Percentiles rank a stretch among this genome's conserved stretches.
These are phyloP conservation scores for Empis livida DNA, from an alignment of 2,888 invertebrate species.

Conservation along the genomic window DNA sequence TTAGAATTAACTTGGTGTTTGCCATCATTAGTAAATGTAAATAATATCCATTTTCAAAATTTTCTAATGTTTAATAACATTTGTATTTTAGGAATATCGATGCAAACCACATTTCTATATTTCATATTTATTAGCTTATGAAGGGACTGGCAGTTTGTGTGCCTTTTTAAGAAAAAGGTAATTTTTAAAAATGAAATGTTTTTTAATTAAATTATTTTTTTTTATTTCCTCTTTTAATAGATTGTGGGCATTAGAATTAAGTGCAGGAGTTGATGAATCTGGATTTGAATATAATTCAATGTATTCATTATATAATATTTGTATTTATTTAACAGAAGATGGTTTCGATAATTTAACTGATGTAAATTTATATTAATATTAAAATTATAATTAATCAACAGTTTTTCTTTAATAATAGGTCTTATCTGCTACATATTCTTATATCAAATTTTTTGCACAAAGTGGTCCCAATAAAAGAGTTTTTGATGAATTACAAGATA, in stretches of 20 bases:
- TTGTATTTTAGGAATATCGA: conserved; percentile 24
- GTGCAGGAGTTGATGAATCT: conserved; percentile 56
- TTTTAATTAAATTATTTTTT: neutral
- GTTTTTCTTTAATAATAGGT: conserved; percentile 45
- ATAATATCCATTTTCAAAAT: neutral
- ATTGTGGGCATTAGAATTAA: conserved; percentile 62
- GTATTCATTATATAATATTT: conserved; percentile 60
- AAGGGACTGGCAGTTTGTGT: conserved; percentile 73
- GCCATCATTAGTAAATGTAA: conserved; percentile 22
- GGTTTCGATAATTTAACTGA: conserved; percentile 58
- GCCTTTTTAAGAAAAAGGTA: conserved; percentile 61
- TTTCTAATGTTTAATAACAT: too few species aligned
- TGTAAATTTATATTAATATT: conserved; percentile 27
- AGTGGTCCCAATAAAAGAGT: conserved; percentile 55
- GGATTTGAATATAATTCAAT: conserved; percentile 70
- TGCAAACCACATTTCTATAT: conserved; percentile 50
- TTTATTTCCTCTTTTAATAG: conserved; percentile 34
- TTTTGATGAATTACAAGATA: conserved; percentile 54
- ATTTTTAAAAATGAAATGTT: conserved; percentile 10
- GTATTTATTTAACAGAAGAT: conserved; percentile 61
- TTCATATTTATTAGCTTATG: conserved; percentile 69
- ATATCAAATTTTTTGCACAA: conserved; percentile 55
- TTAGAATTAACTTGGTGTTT: conserved; percentile 38
- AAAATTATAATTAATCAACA: neutral
- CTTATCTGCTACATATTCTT: conserved; percentile 63